phyloP scores from a whole-genome alignment of 2,113 vertebrate genomes.

The Lampris incognitus region DNA sequence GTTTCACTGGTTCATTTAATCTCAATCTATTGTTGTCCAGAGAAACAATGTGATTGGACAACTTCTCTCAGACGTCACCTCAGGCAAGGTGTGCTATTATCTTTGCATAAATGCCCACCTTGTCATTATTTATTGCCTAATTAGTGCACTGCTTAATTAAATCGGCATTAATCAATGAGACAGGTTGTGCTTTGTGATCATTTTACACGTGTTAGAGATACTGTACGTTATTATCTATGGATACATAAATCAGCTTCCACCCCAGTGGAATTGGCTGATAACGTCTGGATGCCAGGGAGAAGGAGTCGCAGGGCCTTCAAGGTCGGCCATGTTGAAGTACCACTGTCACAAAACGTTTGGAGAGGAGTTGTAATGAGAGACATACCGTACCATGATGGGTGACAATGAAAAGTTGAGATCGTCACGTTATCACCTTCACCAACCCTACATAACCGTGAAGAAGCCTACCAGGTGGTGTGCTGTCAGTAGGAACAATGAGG shows the following conservation, averaged over 20 bases:
- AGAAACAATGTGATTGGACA: slow-evolving; percentile 63
- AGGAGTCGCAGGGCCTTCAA: background rate
- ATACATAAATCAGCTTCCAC: slow-evolving; percentile 70
- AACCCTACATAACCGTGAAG: slow-evolving; percentile 1
- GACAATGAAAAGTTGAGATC: too few relatives aligned
- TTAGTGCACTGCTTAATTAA: slow-evolving; percentile 82
- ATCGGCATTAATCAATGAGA: slow-evolving; percentile 84
- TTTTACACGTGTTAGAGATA: slow-evolving; percentile 82
- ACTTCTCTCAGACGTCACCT: slow-evolving; percentile 53
- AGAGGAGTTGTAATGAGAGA: too few relatives aligned
- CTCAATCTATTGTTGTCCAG: slow-evolving; percentile 59
- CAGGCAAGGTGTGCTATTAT: slow-evolving; percentile 73
- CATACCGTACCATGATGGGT: slow-evolving; percentile 3
- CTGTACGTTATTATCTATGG: slow-evolving; percentile 79
- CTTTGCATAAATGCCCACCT: slow-evolving; percentile 80
- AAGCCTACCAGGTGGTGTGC: background rate
- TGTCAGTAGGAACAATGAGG: background rate
- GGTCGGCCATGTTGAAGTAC: slow-evolving; percentile 9
- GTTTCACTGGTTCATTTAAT: slow-evolving; percentile 49
- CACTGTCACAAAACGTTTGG: background rate
- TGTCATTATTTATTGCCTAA: slow-evolving; percentile 85
- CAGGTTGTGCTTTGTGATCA: slow-evolving; percentile 75
- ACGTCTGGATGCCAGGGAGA: slow-evolving; percentile 53
- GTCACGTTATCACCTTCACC: background rate
- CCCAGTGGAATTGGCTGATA: slow-evolving; percentile 76